phyloP scores from a whole-genome alignment of 2,797 vertebrate species.

The Petrocephalus sullivani region DNA sequence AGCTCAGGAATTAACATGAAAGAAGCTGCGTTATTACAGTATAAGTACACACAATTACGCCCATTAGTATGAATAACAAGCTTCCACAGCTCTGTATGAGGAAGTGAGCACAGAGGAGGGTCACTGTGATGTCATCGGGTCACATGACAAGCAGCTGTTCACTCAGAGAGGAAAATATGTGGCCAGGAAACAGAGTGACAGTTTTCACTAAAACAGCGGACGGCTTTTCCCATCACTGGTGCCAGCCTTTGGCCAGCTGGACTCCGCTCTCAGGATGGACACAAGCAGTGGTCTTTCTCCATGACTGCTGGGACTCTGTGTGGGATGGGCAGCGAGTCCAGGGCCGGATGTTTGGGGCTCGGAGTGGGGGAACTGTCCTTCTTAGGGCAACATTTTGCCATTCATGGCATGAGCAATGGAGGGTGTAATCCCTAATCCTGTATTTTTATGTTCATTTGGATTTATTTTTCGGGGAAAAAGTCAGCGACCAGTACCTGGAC shows the following conservation, averaged over 20 bases:
- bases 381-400: neutral
- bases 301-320: neutral
- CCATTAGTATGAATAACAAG: neutral
- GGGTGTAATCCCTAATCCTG: neutral
- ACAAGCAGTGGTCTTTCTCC: neutral
- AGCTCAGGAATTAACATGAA: neutral
- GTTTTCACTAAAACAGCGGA: neutral
- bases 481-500: neutral
- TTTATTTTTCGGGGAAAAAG: neutral
- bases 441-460: neutral
- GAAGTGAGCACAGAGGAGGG: neutral
- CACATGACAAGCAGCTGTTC: neutral
- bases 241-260: neutral
- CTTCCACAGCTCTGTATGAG: neutral
- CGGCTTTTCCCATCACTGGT: neutral
- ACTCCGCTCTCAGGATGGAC: neutral
- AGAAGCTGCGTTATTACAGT: neutral
- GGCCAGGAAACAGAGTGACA: neutral
- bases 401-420: neutral
- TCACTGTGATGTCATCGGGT: neutral
- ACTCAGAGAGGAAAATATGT: neutral
- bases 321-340: constrained; percentile 4
- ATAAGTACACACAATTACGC: neutral
- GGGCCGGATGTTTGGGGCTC: neutral
- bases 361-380: neutral